Conservation (phyloP, 2,797 vertebrate genomes). For the Sphenodon punctatus region DNA sequence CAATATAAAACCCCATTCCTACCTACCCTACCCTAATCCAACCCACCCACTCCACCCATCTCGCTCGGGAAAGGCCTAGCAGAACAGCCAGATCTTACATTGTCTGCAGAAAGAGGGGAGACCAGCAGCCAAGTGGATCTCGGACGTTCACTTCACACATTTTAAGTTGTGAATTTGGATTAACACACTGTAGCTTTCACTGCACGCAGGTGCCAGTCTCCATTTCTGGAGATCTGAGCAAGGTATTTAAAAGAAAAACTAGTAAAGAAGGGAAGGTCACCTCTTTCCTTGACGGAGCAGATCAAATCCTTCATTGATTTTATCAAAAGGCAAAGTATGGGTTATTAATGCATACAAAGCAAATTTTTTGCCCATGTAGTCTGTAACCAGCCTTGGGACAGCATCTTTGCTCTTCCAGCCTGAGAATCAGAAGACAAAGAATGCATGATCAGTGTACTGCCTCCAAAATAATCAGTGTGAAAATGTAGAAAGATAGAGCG, state of each 20-base stretch:
- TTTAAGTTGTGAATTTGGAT: too few species aligned
- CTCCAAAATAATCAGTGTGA: background rate
- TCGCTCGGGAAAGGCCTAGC: too few species aligned
- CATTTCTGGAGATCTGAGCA: background rate
- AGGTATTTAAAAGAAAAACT: background rate
- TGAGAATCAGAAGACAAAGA: constrained; percentile 21
- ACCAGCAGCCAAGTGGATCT: too few species aligned
- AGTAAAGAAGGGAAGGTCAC: constrained; percentile 57
- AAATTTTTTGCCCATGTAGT: constrained; percentile 85
- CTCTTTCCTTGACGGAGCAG: constrained; percentile 83
- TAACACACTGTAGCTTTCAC: background rate
- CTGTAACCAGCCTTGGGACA: constrained; percentile 79
- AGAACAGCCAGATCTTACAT: too few species aligned
- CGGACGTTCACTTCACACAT: too few species aligned
- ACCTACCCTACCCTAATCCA: too few species aligned
- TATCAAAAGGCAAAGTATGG: constrained; percentile 79
- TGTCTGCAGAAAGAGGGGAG: too few species aligned
- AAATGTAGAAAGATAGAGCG: too few species aligned
- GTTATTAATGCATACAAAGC: constrained; percentile 88
- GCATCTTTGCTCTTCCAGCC: constrained; percentile 78
- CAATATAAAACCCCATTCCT: too few species aligned
- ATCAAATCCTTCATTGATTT: constrained; percentile 86
- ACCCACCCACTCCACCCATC: too few species aligned
- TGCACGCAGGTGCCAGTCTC: background rate
- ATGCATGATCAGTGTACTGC: rapidly evolving